These are phyloP conservation scores for Euzetes globulus DNA, from an alignment of 2,888 invertebrate species.

Conservation along the genomic window DNA sequence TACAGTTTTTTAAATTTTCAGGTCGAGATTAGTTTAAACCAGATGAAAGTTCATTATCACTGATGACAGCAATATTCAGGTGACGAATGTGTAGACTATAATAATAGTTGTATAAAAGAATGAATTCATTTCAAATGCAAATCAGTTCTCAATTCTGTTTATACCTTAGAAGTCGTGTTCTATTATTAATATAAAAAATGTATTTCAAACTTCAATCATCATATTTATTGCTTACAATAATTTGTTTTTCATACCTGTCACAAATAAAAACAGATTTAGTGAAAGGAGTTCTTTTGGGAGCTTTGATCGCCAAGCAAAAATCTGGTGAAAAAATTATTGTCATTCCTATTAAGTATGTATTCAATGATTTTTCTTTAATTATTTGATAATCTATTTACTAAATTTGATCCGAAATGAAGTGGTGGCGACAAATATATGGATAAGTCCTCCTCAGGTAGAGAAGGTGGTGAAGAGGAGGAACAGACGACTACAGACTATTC, in stretches of 20 bases:
- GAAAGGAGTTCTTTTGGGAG: neutral
- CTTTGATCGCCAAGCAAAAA: neutral
- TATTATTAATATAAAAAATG: neutral
- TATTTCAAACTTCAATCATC: neutral
- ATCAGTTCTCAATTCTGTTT: no score
- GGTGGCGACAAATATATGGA: neutral
- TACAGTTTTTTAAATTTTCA: neutral
- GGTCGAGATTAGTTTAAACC: no score
- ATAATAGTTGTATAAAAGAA: no score
- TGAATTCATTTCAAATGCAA: no score
- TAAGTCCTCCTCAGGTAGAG: neutral
- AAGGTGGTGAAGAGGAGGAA: neutral
- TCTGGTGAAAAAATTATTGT: neutral
- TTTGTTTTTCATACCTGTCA: neutral
- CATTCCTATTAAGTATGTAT: slow-evolving; percentile 5
- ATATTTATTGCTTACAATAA: neutral
- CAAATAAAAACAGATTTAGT: slow-evolving; percentile 6
- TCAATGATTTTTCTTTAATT: neutral
- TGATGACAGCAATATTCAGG: neutral
- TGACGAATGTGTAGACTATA: no score
- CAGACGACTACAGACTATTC: neutral
- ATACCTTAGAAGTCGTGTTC: no score
- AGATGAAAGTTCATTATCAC: neutral
- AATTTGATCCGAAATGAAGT: neutral
- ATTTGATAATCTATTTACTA: neutral